Conservation (phyloP, 2,888 invertebrate species). For the Drosophila infuscata region DNA sequence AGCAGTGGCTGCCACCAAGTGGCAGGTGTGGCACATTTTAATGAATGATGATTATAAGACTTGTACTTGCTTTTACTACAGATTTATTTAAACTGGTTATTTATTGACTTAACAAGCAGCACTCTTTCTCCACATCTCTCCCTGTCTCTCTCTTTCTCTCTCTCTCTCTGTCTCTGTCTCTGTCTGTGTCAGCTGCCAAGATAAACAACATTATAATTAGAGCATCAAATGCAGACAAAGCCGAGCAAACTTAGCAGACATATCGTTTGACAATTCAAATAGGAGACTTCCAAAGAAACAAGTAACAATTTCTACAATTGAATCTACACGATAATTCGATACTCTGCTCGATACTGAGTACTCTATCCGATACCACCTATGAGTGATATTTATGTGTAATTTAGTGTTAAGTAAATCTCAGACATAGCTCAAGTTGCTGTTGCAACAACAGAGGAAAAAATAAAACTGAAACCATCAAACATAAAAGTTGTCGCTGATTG, state of each 20-base stretch:
- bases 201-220: constrained; percentile 62
- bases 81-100: constrained; percentile 65
- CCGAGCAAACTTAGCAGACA: constrained; percentile 32
- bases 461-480: background rate
- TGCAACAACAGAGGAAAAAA: background rate
- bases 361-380: background rate
- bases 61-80: constrained; percentile 19
- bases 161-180: constrained; percentile 14
- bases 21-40: constrained; percentile 53
- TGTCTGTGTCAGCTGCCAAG: constrained; percentile 31
- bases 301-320: background rate
- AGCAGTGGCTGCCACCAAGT: constrained; percentile 11
- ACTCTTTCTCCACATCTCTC: constrained; percentile 8
- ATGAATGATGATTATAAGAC: constrained; percentile 68
- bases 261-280: constrained; percentile 41
- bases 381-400: background rate
- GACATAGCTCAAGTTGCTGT: background rate
- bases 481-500: constrained; percentile 2
- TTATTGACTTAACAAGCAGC: constrained; percentile 47
- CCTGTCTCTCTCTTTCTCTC: constrained; percentile 29
- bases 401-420: background rate
- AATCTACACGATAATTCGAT: background rate
- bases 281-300: constrained; percentile 18
- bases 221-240: constrained; percentile 67
- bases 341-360: background rate